Conservation (phyloP, 2,888 invertebrate genomes). For the Antheraea yamamai region DNA sequence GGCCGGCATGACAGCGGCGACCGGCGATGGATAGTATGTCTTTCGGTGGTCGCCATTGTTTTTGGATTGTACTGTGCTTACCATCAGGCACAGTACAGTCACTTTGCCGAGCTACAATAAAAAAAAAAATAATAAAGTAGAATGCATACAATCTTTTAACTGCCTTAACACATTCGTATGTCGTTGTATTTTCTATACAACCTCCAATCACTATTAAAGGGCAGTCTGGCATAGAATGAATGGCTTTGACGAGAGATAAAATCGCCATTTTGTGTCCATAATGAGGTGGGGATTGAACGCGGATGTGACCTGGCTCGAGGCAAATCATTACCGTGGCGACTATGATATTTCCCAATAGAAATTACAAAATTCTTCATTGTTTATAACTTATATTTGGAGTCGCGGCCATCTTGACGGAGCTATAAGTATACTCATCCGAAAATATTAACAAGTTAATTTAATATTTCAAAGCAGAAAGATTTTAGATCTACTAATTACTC, state of each 20-base stretch:
- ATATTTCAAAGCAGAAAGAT: too few species aligned
- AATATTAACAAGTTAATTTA: too few species aligned
- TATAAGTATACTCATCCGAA: background rate
- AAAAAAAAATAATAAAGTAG: too few species aligned
- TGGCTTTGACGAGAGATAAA: conserved; percentile 52
- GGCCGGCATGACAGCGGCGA: too few species aligned
- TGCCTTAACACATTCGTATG: background rate
- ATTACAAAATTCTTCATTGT: background rate
- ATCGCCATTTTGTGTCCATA: conserved; percentile 47
- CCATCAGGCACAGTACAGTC: too few species aligned
- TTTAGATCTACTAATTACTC: too few species aligned
- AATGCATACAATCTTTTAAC: background rate
- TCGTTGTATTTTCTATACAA: conserved; percentile 9
- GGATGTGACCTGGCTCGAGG: conserved; percentile 40
- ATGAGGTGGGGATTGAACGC: conserved; percentile 44
- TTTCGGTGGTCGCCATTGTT: too few species aligned
- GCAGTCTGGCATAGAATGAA: conserved; percentile 43
- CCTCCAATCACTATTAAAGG: conserved; percentile 15
- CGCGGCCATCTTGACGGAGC: background rate
- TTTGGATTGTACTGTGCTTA: too few species aligned
- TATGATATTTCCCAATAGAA: background rate
- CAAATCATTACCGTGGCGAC: conserved; percentile 7
- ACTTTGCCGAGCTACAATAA: too few species aligned
- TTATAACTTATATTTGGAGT: background rate
- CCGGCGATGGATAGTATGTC: too few species aligned